Conservation (phyloP, 2,797 vertebrate genomes). For the Acridotheres tristis region DNA sequence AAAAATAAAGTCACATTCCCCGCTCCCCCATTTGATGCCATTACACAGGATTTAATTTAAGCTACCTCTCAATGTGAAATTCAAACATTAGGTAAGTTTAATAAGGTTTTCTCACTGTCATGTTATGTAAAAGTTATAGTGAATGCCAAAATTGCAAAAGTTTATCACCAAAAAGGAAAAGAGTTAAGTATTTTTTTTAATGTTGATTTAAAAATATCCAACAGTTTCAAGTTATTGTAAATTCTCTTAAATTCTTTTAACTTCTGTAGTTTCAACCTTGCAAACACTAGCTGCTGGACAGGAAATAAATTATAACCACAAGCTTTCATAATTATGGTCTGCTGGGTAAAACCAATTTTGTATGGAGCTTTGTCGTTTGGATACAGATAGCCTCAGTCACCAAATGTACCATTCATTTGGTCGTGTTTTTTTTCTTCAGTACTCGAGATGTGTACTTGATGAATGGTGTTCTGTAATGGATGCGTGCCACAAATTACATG, state of each 20-base stretch:
- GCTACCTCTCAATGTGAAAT: conserved; percentile 78
- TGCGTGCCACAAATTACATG: conserved; percentile 53
- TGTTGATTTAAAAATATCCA: conserved; percentile 10
- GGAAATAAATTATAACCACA: conserved; percentile 62
- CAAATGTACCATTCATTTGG: conserved; percentile 53
- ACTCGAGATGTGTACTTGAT: neutral
- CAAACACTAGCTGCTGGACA: conserved; percentile 43
- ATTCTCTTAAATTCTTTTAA: conserved; percentile 51
- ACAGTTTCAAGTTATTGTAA: conserved; percentile 48
- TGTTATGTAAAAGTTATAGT: conserved; percentile 40
- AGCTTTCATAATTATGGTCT: conserved; percentile 57
- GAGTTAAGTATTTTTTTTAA: neutral
- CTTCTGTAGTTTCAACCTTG: conserved; percentile 45
- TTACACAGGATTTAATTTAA: conserved; percentile 72
- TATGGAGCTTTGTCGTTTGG: conserved; percentile 61
- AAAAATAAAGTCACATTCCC: neutral
- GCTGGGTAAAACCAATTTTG: conserved; percentile 43
- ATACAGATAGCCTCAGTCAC: conserved; percentile 47
- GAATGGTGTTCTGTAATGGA: conserved; percentile 63
- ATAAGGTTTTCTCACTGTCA: conserved; percentile 54
- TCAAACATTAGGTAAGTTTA: conserved; percentile 52
- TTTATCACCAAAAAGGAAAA: conserved; percentile 65
- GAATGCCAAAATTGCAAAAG: conserved; percentile 72
- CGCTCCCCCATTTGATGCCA: conserved; percentile 18
- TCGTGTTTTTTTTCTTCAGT: neutral